Evolutionary conservation across 2,888 invertebrate genomes (phyloP).

Genomic region (Zygothrica quintamaculata): DNA sequence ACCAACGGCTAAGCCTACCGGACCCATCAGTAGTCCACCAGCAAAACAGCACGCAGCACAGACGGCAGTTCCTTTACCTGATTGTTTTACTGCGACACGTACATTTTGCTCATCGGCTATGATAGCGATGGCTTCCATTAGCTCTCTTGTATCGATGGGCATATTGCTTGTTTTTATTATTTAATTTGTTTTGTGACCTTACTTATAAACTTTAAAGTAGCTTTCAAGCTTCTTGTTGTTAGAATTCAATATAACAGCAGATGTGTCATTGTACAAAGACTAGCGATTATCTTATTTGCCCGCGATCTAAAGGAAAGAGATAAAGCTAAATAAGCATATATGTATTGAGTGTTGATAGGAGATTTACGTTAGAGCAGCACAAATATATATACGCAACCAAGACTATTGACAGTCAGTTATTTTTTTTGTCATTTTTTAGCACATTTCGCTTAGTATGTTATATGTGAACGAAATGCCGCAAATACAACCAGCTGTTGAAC

Average conservation of each 20-base stretch:
- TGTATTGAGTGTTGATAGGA: not conserved
- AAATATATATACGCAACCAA: conserved; percentile 11
- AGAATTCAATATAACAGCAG: conserved; percentile 1
- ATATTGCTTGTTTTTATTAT: conserved; percentile 66
- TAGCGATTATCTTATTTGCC: conserved; percentile 9
- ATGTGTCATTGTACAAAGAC: conserved; percentile 41
- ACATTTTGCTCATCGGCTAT: conserved; percentile 82
- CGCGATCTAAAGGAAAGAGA: conserved; percentile 16
- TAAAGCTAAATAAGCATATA: not conserved
- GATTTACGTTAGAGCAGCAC: conserved; percentile 20
- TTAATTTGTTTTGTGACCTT: too few relatives aligned
- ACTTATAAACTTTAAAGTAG: not conserved
- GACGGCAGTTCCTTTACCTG: conserved; percentile 80
- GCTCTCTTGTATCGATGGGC: conserved; percentile 81
- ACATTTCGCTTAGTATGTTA: not conserved
- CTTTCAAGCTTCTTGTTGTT: not conserved
- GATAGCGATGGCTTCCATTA: conserved; percentile 82
- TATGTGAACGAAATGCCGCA: conserved; percentile 9
- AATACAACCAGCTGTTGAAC: conserved; percentile 1
- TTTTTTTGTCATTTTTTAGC: conserved; percentile 12
- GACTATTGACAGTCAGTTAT: conserved; percentile 8
- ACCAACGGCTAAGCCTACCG: conserved; percentile 82
- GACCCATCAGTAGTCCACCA: conserved; percentile 82
- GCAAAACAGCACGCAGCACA: conserved; percentile 82
- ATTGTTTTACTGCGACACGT: conserved; percentile 78